A percentile compares a stretch with the other conserved stretches of the same genome.
Conservation (phyloP, 2,113 vertebrate species). For the rabbit (Oryctolagus cuniculus) region mOryCun1.1 NC_091435.1:130094001-130094500, state of each 20-base stretch:
- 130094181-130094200: background rate
- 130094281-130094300: background rate
- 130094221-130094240: background rate
- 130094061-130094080: slow-evolving; percentile 46
- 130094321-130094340: background rate
- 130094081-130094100: slow-evolving; percentile 40
- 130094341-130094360: background rate
- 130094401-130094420: background rate
- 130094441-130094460: background rate
- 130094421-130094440: background rate
- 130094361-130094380: background rate
- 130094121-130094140: slow-evolving; percentile 33
- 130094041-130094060: slow-evolving; percentile 13
- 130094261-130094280: background rate
- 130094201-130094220: slow-evolving; percentile 33
- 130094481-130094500: background rate
- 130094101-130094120: background rate
- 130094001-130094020: slow-evolving; percentile 58
- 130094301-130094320: background rate
- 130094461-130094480: background rate
- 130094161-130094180: background rate
- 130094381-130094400: background rate
- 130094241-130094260: background rate
- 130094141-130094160: background rate
- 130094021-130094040: slow-evolving; percentile 33